Percentiles rank a stretch among this genome's conserved stretches.
Conservation (phyloP, 64 coral and sea anemone species). For the Pachyseris speciosa region DNA sequence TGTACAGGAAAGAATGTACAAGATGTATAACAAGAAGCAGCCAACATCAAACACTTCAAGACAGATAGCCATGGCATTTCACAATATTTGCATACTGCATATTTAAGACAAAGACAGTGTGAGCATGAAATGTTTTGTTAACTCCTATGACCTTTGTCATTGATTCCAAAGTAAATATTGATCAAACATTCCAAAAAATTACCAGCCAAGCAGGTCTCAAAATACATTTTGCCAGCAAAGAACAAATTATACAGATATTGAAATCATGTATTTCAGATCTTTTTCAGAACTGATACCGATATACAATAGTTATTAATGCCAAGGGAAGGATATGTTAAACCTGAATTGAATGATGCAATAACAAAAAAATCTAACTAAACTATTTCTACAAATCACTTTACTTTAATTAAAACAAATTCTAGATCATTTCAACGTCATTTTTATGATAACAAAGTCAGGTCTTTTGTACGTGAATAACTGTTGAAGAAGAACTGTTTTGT, state of each 20-base stretch:
- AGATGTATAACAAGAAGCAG: not conserved
- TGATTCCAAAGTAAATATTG: not conserved
- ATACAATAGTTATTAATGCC: not conserved
- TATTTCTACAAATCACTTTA: too few relatives aligned
- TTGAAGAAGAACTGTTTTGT: too few relatives aligned
- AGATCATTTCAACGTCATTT: too few relatives aligned
- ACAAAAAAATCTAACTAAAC: too few relatives aligned
- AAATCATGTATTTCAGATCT: not conserved
- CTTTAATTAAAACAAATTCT: too few relatives aligned
- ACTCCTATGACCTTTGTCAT: not conserved
- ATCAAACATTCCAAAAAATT: not conserved
- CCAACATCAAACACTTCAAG: slow-evolving; percentile 1
- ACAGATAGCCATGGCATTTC: slow-evolving; percentile 8
- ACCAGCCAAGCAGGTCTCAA: too few relatives aligned
- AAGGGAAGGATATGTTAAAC: not conserved
- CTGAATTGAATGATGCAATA: too few relatives aligned
- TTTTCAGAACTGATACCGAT: slow-evolving; percentile 2
- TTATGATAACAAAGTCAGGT: too few relatives aligned
- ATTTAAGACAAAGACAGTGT: not conserved
- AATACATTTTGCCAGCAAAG: not conserved
- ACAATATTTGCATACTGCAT: slow-evolving; percentile 9
- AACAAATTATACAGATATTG: slow-evolving; percentile 4
- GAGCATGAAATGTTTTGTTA: slow-evolving; percentile 2
- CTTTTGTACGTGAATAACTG: too few relatives aligned
- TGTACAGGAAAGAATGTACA: slow-evolving; percentile 3